These are phyloP conservation scores for Martes martes DNA, from an alignment of 2,113 vertebrate genomes.

Conservation along the genomic window DNA sequence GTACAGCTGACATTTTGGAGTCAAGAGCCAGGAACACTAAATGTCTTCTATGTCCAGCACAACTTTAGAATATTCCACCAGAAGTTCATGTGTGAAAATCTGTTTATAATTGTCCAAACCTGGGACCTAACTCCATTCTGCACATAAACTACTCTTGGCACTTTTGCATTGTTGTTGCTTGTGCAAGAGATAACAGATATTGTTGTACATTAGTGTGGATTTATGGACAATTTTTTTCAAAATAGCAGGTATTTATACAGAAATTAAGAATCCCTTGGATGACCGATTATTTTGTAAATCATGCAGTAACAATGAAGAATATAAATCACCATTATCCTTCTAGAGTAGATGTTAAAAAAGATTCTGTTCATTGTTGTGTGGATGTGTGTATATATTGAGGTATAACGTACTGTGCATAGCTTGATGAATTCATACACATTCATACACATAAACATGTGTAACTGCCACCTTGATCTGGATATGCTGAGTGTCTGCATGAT, in stretches of 20 bases:
- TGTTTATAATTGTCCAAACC: too few species aligned
- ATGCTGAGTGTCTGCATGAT: not conserved
- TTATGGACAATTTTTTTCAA: not conserved
- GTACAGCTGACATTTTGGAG: too few species aligned
- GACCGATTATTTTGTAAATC: not conserved
- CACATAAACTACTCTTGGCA: too few species aligned
- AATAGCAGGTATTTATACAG: not conserved
- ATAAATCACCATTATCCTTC: not conserved
- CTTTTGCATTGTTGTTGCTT: too few species aligned
- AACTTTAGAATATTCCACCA: too few species aligned
- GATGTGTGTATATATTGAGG: not conserved
- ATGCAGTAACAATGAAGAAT: not conserved
- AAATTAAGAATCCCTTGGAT: not conserved
- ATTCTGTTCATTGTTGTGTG: not conserved
- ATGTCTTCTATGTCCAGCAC: too few species aligned
- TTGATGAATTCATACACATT: not conserved
- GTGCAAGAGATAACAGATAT: not conserved
- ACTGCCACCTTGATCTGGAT: not conserved
- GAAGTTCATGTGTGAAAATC: too few species aligned
- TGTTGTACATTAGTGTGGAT: not conserved
- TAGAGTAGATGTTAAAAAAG: not conserved
- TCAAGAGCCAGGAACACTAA: too few species aligned
- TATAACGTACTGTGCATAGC: not conserved
- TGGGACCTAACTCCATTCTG: too few species aligned
- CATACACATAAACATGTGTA: not conserved